phyloP scores from a whole-genome alignment of 2,113 vertebrate genomes.

The Otus sunia region DNA sequence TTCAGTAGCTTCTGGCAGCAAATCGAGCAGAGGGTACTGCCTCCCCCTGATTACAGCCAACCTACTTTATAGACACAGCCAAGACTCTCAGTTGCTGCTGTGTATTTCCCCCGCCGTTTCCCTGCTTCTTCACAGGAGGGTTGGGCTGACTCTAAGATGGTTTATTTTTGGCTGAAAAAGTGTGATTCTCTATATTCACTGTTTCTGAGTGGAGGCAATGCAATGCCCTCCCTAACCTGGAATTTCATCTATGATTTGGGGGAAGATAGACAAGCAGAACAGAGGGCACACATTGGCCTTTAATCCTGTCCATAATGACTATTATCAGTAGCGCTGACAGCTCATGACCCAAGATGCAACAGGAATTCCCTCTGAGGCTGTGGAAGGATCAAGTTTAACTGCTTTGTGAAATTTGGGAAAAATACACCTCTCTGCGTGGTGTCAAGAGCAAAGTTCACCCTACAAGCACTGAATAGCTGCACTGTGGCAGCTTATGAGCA shows the following conservation, averaged over 20 bases:
- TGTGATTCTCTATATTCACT: neutral
- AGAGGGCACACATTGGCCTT: neutral
- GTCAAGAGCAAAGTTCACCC: neutral
- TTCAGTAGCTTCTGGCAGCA: neutral
- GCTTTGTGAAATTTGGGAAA: neutral
- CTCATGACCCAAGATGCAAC: neutral
- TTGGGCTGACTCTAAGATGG: neutral
- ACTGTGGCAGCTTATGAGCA: rapidly evolving
- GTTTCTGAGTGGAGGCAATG: neutral
- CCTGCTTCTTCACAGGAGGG: neutral
- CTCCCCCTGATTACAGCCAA: neutral
- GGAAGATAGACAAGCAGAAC: neutral
- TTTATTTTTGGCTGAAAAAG: neutral
- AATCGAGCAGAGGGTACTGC: neutral
- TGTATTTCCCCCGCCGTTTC: neutral
- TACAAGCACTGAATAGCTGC: rapidly evolving
- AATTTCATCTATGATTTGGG: neutral
- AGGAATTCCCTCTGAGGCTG: neutral
- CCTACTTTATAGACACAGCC: neutral
- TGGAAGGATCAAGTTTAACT: neutral
- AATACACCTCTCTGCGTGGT: neutral
- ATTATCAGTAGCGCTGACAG: neutral
- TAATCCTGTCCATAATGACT: neutral
- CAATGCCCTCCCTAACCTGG: neutral
- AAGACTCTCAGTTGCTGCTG: neutral